Base-by-base conservation (phyloP, 2,797 vertebrate species). In the Telmatherina bonti region DNA sequence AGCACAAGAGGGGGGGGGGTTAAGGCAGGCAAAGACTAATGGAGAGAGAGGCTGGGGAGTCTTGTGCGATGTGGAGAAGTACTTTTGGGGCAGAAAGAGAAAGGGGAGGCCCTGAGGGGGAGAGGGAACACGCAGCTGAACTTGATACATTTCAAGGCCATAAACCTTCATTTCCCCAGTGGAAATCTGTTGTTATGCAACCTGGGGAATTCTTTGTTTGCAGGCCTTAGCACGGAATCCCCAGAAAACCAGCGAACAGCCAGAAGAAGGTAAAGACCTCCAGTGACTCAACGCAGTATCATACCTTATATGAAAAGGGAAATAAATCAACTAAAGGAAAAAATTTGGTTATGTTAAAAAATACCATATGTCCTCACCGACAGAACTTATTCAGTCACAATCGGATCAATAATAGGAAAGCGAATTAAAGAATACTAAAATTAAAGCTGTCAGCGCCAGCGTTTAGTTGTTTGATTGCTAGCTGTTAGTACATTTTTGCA, bases 131-230 rank as follows among this genome's bases (percentile, higher is more conserved):
- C 45, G 22, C 75, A 84, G 65, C 80, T 85, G 82, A 91, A 90
- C 79, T 82, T 88, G 88, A 91, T 90, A 85, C 75, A 90, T 89
- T 83, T 90, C 75, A 80, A 62, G 75, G 72, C 85, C 45, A 30
- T 89, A 84, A 90, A 89, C 82, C 78, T 88, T 88, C 20, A 67
- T 89, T 85, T 87, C 79, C 76, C 78, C 53, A 20, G 67, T 84
- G 86, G 63, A 85, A 82, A 81, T 85, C 51, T 87, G 70, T 67
- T 63, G 82, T 91, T 90, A 89, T 83, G 82, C 78, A 91, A 90
- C 55, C 55, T 65, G 68, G 87, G 88, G 78, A 84, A 86, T 79
- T 88, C 85, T 89, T 63, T 89, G 82, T 91, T 86, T 89, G 69
- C 62, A 78, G 77, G 78, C 67, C 62, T 84, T 80, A 36, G 70